phyloP scores from a whole-genome alignment of 2,888 invertebrate genomes.

The Drosophila percnosoma region DNA sequence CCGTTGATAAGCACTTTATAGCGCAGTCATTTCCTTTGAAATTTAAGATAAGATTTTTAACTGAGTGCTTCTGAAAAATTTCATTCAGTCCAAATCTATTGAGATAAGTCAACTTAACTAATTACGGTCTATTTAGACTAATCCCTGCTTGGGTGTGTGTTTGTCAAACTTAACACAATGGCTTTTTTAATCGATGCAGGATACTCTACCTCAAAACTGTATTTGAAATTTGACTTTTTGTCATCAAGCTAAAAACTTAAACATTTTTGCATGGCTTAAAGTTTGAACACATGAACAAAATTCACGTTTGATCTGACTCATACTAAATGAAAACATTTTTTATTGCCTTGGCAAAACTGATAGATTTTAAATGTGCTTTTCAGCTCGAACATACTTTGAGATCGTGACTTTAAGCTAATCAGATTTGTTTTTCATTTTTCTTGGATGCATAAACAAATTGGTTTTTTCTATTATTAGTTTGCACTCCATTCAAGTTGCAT shows the following conservation, averaged over 20 bases:
- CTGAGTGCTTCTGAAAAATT: not conserved
- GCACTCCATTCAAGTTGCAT: not conserved
- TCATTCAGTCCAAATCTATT: not conserved
- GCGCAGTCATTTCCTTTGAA: slow-evolving; percentile 4
- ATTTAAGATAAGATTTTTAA: not conserved
- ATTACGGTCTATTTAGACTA: not conserved
- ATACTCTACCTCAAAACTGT: not conserved
- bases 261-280: not conserved
- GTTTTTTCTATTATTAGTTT: not conserved
- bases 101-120: not conserved
- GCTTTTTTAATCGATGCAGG: not conserved
- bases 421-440: not conserved
- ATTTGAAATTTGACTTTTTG: not conserved
- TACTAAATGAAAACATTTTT: not conserved
- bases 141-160: not conserved
- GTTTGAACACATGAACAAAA: not conserved
- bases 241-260: too few relatives aligned
- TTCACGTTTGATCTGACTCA: not conserved
- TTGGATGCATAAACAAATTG: not conserved
- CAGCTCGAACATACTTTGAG: not conserved
- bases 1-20: slow-evolving; percentile 28
- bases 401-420: not conserved
- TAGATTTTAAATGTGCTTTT: not conserved
- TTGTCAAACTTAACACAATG: not conserved
- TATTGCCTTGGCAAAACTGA: not conserved